Evolutionary conservation across 1,140 invertebrate genomes (phyloP), one percentile per base, ranked within the genome.

Genomic region (Metaphire vulgaris): DNA sequence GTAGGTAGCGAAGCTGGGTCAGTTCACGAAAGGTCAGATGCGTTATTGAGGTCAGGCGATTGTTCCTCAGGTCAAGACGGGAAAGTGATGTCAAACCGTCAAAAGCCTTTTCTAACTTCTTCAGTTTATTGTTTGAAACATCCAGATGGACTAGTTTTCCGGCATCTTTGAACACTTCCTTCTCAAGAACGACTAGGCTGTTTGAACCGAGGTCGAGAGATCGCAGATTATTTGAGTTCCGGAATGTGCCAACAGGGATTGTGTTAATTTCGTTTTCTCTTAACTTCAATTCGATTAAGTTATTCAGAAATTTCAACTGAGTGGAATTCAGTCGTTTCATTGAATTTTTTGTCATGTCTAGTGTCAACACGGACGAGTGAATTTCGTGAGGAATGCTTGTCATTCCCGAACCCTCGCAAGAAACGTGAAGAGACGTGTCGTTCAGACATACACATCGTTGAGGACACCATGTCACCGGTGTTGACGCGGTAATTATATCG

Each of bases 1-100:
- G 92, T 69, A 96, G 86, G 80, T 93, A 91, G 81, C 92, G 90
- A 30, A 95, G 84, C 77, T 89, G 86, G 64, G 87, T 85, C 32
- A 92, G 88, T 64, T 89, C 89, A 68, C 79, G 65, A 80, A 92
- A 92, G 81, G 87, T 89, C 30, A 85, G 83, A 64, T 89, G 87
- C 0, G 87, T 87, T 1, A 92, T 80, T 1, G 85, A 80, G 75
- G 89, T 86, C 68, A 93, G 84, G 33, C 88, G 87, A 83, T 94
- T 94, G 33, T 89, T 88, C 75, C 90, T 90, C 67, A 93, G 85
- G 81, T 92, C 90, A 0, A 93, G 86, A 82, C 90, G 89, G 80
- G 91, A 90, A 26, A 94, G 81, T 72, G 87, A 88, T 69, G 86
- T 74, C 29, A 88, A 70, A n/a, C 81, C 80, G 16, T 79, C 68